These are phyloP conservation scores for Lepidurus packardi DNA, from an alignment of 1,140 invertebrate species.

Conservation along the genomic window DNA sequence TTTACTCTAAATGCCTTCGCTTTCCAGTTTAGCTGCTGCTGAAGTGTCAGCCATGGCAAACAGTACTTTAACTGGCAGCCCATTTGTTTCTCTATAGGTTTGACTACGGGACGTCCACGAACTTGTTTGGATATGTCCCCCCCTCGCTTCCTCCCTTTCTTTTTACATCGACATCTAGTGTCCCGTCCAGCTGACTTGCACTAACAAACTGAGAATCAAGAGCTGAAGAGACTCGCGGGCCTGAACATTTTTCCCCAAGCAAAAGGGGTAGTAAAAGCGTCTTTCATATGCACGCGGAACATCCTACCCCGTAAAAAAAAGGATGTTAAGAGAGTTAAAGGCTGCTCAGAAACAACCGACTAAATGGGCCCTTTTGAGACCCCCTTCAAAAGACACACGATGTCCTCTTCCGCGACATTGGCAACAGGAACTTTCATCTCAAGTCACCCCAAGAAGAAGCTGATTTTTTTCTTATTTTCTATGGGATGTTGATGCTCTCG, in stretches of 20 bases:
- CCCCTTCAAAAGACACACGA: slow-evolving; percentile 3
- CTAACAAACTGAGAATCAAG: slow-evolving; percentile 14
- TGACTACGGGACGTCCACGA: slow-evolving; percentile 1
- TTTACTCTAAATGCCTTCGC: neutral
- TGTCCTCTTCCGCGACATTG: neutral
- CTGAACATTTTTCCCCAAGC: neutral
- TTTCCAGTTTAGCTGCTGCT: neutral
- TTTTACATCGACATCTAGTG: neutral
- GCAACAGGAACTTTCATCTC: slow-evolving; percentile 6
- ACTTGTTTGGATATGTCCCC: slow-evolving; percentile 11
- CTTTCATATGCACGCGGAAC: slow-evolving; percentile 18
- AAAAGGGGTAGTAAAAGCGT: neutral
- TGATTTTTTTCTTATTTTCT: neutral
- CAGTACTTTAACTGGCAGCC: slow-evolving; percentile 8
- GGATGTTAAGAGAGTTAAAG: neutral
- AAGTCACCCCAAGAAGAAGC: neutral
- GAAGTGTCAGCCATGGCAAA: neutral
- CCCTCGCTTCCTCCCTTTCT: neutral
- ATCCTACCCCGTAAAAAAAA: neutral
- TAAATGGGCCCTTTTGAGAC: neutral
- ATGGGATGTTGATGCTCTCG: too few relatives aligned
- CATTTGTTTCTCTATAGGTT: slow-evolving; percentile 18
- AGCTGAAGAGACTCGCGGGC: neutral
- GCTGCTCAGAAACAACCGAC: neutral
- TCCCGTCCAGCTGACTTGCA: slow-evolving; percentile 8